phyloP scores from a whole-genome alignment of 2,888 invertebrate genomes.

The Hemithea aestivaria region DNA sequence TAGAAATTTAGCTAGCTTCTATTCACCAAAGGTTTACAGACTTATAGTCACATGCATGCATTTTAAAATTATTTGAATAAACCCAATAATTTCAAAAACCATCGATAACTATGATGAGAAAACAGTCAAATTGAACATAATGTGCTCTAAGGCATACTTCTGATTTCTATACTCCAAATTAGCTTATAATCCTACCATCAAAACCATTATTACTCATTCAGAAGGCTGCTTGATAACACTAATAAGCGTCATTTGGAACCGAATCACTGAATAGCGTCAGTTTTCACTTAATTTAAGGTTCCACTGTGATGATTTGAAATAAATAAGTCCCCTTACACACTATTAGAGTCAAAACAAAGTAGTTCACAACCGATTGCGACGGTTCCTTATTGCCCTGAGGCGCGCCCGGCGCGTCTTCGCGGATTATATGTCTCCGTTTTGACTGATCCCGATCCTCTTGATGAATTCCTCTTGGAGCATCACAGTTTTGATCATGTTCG shows the following conservation, averaged over 20 bases:
- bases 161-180: too few relatives aligned
- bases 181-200: too few relatives aligned
- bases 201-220: too few relatives aligned
- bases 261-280: constrained; percentile 43
- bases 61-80: too few relatives aligned
- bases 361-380: constrained; percentile 76
- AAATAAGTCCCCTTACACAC: constrained; percentile 76
- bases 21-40: too few relatives aligned
- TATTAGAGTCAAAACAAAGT: constrained; percentile 68
- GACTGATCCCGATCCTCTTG: constrained; percentile 75
- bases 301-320: constrained; percentile 74
- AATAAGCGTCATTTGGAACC: constrained; percentile 60
- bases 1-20: too few relatives aligned
- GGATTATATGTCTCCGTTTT: constrained; percentile 77
- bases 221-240: constrained; percentile 44
- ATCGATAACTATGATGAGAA: too few relatives aligned
- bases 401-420: constrained; percentile 72
- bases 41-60: too few relatives aligned
- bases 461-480: constrained; percentile 77
- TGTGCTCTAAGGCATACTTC: too few relatives aligned
- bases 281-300: constrained; percentile 49
- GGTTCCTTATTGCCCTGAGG: constrained; percentile 72
- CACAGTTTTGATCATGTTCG: constrained; percentile 73
- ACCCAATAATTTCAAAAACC: too few relatives aligned
- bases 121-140: too few relatives aligned